Conservation (phyloP, 1,140 invertebrate genomes). For the Holcopasites calliopsidis region DNA sequence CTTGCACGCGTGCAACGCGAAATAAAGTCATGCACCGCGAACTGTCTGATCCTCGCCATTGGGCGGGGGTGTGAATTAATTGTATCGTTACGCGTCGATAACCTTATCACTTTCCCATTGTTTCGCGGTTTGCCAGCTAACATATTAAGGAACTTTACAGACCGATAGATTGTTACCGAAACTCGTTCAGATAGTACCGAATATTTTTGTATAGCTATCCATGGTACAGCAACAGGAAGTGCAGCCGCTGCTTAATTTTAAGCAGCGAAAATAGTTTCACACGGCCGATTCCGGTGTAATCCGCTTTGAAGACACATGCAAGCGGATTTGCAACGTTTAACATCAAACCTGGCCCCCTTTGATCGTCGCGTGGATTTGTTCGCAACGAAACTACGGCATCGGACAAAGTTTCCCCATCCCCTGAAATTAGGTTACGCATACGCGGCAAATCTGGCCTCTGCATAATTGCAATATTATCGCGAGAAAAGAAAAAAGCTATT, state of each 20-base stretch:
- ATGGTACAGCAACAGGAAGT: no score
- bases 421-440: slow-evolving; percentile 49
- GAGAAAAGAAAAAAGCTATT: no score
- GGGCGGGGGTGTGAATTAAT: not conserved
- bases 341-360: not conserved
- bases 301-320: slow-evolving; percentile 16
- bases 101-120: not conserved
- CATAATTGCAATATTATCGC: no score
- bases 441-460: not conserved
- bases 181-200: no score
- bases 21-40: slow-evolving; percentile 4
- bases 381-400: slow-evolving; percentile 41
- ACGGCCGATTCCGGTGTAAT: slow-evolving; percentile 11
- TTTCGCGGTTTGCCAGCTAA: no score
- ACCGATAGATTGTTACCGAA: no score
- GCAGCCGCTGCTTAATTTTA: no score
- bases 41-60: not conserved
- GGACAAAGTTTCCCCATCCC: slow-evolving; percentile 36
- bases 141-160: not conserved
- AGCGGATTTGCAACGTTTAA: slow-evolving; percentile 38
- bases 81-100: not conserved
- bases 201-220: no score
- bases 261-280: slow-evolving; percentile 7
- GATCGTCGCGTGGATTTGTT: slow-evolving; percentile 30
- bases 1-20: slow-evolving; percentile 20